Base-by-base conservation (phyloP, 2,797 vertebrate species). In the Ambastaia sidthimunki region DNA sequence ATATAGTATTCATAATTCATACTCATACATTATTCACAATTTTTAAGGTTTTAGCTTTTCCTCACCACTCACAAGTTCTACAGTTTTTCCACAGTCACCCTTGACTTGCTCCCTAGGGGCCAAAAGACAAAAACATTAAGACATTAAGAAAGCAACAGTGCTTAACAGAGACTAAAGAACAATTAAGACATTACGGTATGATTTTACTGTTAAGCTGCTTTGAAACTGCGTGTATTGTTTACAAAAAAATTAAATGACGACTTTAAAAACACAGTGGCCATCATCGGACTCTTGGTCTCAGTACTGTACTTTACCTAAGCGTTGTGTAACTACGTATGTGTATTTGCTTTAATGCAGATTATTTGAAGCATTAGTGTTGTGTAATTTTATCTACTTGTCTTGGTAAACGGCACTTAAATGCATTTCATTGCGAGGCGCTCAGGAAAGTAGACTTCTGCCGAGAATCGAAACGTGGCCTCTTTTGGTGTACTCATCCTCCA, bases 401-500 rank as follows among this genome's bases (percentile, higher is more conserved):
- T 65, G 37, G 37, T 41, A 65, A 34, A 63, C 13, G 28, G 10
- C 37, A 44, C 44, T 15, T 62, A 7, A 21, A 44, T 71, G 47
- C 16, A 13, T 11, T 70, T 60, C 50, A 47, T 3, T 52, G 37
- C 34, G 25, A 25, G 7, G 34, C 50, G 25, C n/a, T 23, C 25
- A 21, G 44, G n/a, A 65, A 54, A 37, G 16, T 0, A 41, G 9
- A 10, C 7, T 41, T 41, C 37, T 41, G 37, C 37, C 9, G 18
- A 41, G 76, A 71, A 66, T 71, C 21, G 13, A 44, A 19, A 48
- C 5, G 57, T 72, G 28, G 63, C 19, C 59, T 47, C 16, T 21
- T 48, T 50, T 71, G 41, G 15, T 47, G 34, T 60, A 72, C 59
- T 47, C 60, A 73, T 73, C 78, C 70, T 57, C 60, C 71, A 73